Percentiles rank a stretch among this genome's conserved stretches.
phyloP scores from a whole-genome alignment of 2,797 vertebrate species.

The Hapalemur alaotrensis region DNA sequence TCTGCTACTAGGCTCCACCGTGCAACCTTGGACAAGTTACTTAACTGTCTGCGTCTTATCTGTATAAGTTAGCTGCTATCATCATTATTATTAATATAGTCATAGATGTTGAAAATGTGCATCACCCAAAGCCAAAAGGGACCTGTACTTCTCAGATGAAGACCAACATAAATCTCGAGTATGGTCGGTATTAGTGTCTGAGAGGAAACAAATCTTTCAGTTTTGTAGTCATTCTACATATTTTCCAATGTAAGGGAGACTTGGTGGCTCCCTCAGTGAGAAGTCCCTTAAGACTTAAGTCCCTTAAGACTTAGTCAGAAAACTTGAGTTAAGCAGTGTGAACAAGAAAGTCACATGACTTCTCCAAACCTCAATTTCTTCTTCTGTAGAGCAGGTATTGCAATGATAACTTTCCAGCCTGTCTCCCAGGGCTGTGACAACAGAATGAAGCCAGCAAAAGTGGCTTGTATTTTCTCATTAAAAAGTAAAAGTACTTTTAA shows the following conservation, averaged over 20 bases:
- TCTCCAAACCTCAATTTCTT: conserved; percentile 20
- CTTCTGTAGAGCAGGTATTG: background rate
- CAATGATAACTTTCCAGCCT: background rate
- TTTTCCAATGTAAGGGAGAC: background rate
- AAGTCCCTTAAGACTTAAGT: too few relatives aligned
- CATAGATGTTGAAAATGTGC: background rate
- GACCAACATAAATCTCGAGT: background rate
- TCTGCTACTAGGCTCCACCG: background rate
- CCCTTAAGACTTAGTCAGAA: background rate
- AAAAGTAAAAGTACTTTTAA: background rate
- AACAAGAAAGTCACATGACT: background rate
- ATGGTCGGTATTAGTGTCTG: background rate
- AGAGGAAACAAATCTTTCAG: background rate
- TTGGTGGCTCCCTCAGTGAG: background rate
- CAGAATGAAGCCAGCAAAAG: background rate
- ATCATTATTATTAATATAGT: background rate
- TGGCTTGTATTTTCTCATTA: background rate
- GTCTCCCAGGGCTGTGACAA: background rate
- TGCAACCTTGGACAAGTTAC: background rate
- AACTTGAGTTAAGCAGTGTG: background rate
- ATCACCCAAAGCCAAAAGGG: background rate
- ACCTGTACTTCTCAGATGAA: background rate
- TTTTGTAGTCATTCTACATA: background rate
- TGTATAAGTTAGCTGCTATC: background rate
- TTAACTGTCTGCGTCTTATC: background rate